phyloP scores from a whole-genome alignment of 37 sponge, comb jelly and placozoan genomes.

The Eunapius fragilis region DNA sequence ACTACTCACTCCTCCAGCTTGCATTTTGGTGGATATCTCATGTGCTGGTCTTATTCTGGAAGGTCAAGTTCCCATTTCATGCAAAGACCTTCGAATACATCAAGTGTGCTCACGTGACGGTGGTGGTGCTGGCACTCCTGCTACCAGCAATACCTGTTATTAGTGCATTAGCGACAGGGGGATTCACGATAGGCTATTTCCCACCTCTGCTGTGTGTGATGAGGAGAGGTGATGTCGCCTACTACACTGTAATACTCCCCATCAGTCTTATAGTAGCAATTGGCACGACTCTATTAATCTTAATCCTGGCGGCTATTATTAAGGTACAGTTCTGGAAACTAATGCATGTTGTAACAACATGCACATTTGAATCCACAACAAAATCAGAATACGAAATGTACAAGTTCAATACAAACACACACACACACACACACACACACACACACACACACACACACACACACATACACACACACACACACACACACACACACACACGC shows the following conservation, averaged over 20 bases:
- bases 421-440: background rate
- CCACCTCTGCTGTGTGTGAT: conserved; percentile 42
- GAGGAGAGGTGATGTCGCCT: background rate
- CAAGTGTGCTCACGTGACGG: conserved; percentile 18
- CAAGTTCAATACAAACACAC: background rate
- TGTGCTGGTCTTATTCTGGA: conserved; percentile 13
- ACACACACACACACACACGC: background rate
- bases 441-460: background rate
- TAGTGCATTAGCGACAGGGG: background rate
- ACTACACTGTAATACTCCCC: conserved; percentile 18
- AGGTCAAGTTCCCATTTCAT: conserved; percentile 24
- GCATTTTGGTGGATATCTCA: conserved; percentile 37
- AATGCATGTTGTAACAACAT: too few species aligned
- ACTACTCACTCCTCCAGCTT: conserved; percentile 32
- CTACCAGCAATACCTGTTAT: conserved; percentile 19
- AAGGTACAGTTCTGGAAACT: conserved; percentile 39
- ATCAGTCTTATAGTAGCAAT: conserved; percentile 17
- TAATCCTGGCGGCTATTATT: conserved; percentile 15
- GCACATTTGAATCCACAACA: too few species aligned
- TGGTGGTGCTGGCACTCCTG: conserved; percentile 3
- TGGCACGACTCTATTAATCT: conserved; percentile 32
- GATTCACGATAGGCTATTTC: background rate
- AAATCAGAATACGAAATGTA: background rate
- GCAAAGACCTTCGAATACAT: background rate
- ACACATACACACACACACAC: background rate